phyloP scores from a whole-genome alignment of 2,113 vertebrate species.

The Sisor rabdophorus region DNA sequence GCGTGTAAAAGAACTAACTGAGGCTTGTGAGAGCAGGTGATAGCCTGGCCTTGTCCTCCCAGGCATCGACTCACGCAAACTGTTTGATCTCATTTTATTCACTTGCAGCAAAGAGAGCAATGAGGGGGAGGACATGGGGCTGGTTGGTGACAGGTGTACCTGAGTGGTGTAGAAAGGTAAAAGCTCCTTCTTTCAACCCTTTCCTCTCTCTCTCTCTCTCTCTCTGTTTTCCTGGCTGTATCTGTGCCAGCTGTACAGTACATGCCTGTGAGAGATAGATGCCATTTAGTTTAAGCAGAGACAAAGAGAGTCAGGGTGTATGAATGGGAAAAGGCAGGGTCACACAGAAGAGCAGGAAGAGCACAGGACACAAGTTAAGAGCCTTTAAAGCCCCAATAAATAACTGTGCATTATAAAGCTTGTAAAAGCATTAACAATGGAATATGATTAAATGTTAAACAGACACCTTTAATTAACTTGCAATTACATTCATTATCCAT shows the following conservation, averaged over 20 bases:
- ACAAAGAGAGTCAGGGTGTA: conserved; percentile 53
- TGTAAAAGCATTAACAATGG: not conserved
- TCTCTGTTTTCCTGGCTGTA: not conserved
- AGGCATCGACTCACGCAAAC: conserved; percentile 32
- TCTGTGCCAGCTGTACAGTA: conserved; percentile 20
- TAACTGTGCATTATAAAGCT: conserved; percentile 14
- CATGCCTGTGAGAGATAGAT: conserved; percentile 32
- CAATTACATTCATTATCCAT: not conserved
- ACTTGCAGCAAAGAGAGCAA: conserved; percentile 29
- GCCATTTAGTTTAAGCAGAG: conserved; percentile 56
- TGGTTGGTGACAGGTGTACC: conserved; percentile 61
- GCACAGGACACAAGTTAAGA: not conserved
- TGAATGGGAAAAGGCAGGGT: conserved; percentile 53
- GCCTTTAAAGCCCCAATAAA: conserved; percentile 7
- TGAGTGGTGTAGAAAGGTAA: conserved; percentile 26
- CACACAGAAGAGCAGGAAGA: conserved; percentile 5
- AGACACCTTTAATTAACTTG: not conserved
- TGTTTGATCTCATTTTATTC: conserved; percentile 46
- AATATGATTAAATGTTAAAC: not conserved
- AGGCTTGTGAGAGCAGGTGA: conserved; percentile 38
- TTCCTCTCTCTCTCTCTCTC: conserved; percentile 5
- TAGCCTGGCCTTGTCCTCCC: conserved; percentile 18
- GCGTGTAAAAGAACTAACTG: conserved; percentile 16
- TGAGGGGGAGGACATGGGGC: conserved; percentile 3
- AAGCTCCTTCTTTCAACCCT: conserved; percentile 5